phyloP scores from a whole-genome alignment of 1,140 invertebrate genomes.

The Heliconius melpomene region DNA sequence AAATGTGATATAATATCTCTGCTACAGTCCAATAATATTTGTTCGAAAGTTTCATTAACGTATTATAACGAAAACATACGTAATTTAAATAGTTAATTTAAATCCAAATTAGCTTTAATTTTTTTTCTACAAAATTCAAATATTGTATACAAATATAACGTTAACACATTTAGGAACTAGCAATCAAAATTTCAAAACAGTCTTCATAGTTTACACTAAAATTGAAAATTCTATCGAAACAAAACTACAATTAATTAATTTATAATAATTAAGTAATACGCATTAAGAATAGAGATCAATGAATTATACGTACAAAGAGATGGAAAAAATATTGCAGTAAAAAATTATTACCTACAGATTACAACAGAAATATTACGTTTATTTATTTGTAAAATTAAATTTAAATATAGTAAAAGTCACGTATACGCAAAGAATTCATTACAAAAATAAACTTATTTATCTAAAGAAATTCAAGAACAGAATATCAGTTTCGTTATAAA shows the following conservation, averaged over 20 bases:
- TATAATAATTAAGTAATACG: conserved; percentile 34
- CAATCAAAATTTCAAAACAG: conserved; percentile 20
- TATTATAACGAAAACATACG: no score
- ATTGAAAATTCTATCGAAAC: background rate
- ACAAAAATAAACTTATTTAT: background rate
- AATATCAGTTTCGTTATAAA: conserved; percentile 5
- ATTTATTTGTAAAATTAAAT: background rate
- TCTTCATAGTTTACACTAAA: conserved; percentile 9
- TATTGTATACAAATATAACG: no score
- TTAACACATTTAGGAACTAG: background rate
- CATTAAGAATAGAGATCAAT: conserved; percentile 34
- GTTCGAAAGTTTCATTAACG: no score
- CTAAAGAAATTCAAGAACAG: background rate
- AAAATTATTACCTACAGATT: conserved; percentile 7
- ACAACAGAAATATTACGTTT: conserved; percentile 12
- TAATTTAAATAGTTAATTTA: no score
- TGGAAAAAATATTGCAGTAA: conserved; percentile 25
- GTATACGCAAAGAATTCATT: background rate
- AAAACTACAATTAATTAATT: conserved; percentile 6
- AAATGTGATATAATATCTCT: no score
- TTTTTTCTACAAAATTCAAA: no score
- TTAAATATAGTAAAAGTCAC: background rate
- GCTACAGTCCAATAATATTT: no score
- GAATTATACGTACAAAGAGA: conserved; percentile 20
- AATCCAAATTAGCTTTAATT: no score